Conservation (phyloP, 2,888 invertebrate genomes). For the Patella depressa region DNA sequence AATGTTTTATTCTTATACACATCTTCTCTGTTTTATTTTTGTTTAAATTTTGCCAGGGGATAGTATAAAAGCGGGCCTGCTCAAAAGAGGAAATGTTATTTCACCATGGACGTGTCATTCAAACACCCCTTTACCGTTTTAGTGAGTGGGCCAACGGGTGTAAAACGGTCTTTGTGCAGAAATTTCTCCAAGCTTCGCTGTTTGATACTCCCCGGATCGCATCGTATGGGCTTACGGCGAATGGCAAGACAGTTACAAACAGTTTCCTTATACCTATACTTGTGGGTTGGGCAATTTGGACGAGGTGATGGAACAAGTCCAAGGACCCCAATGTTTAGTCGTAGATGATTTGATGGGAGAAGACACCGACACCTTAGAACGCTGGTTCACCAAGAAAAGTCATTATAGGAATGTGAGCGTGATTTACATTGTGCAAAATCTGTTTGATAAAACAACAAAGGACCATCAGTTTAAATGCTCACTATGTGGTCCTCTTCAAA, state of each 20-base stretch:
- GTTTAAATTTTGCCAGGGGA: fast-evolving
- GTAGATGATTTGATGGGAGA: slow-evolving; percentile 13
- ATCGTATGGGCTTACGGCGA: neutral
- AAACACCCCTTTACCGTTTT: neutral
- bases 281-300: neutral
- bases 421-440: slow-evolving; percentile 10
- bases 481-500: slow-evolving; percentile 20
- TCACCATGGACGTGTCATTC: neutral
- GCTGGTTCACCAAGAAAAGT: slow-evolving; percentile 8
- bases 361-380: neutral
- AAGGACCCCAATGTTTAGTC: neutral
- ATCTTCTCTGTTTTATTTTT: neutral
- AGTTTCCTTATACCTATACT: neutral
- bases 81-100: neutral
- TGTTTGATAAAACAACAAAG: slow-evolving; percentile 1
- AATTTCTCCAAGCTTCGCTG: neutral
- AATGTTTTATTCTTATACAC: too few relatives aligned
- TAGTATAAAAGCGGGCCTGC: neutral
- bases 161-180: neutral
- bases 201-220: neutral
- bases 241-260: neutral
- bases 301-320: neutral
- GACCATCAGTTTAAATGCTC: slow-evolving; percentile 15
- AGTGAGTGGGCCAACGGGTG: neutral
- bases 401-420: slow-evolving; percentile 22